Conservation (phyloP, 1,140 invertebrate species). For the Colletes gigas region DNA sequence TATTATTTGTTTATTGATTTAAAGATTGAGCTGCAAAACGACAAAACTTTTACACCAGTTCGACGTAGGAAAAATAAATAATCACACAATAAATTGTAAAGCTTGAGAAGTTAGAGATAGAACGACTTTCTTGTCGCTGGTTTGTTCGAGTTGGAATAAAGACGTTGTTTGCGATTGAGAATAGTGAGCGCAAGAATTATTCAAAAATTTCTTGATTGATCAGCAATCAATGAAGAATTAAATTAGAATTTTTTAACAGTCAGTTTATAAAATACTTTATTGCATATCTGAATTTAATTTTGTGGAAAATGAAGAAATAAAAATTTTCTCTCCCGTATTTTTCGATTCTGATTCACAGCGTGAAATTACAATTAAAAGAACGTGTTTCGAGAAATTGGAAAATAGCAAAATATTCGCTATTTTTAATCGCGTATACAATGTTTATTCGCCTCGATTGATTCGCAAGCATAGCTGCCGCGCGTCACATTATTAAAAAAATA, state of each 20-base stretch:
- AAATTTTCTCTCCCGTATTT: no score
- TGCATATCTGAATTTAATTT: no score
- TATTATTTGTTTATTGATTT: background rate
- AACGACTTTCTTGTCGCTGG: background rate
- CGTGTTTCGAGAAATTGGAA: background rate
- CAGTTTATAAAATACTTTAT: no score
- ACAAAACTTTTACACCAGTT: constrained; percentile 13
- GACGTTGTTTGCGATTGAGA: constrained; percentile 1
- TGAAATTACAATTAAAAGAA: background rate
- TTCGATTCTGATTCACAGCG: no score
- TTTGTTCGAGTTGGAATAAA: background rate
- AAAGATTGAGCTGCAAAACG: background rate
- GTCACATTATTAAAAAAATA: background rate
- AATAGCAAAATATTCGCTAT: background rate
- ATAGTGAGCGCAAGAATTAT: background rate
- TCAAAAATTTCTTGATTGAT: background rate
- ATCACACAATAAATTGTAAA: constrained; percentile 28
- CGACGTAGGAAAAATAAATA: constrained; percentile 27
- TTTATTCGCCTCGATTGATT: background rate
- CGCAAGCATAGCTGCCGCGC: background rate
- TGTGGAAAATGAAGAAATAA: no score
- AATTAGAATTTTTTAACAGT: no score
- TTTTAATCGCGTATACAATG: background rate
- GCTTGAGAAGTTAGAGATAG: constrained; percentile 10
- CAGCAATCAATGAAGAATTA: background rate